Evolutionary conservation across 2,888 invertebrate genomes (phyloP), one percentile per base, ranked within the genome.

Genomic region (Corythucha ciliata): DNA sequence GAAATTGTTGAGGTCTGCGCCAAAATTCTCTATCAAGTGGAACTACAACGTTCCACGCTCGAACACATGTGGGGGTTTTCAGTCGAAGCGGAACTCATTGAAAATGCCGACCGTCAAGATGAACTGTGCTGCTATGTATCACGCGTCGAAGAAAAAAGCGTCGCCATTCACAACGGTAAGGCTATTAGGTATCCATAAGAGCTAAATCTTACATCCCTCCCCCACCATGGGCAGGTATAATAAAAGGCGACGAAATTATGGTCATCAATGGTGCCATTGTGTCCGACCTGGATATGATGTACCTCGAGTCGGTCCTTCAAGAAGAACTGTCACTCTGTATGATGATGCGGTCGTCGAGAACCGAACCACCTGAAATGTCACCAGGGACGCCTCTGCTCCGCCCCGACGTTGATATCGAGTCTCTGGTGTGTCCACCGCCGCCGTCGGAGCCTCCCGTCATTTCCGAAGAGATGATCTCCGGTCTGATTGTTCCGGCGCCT

Each of bases 251-350:
- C 73, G 96, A 96, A 76, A 93, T 96, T 70, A 90, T 96, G 84
- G 92, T 96, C 70, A 93, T 96, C 74, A 96, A 96, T 75, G 91
- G 93, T 60, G 92, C 93, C 64, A 90, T 94, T 70, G 93, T 96
- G 62, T 90, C 91, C 66, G 94, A 96, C 75, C 78, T 96, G 73
- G 96, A 96, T 78, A 96, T 96, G 94, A 94, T 96, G 88, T 94
- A 92, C 76, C 79, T 96, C 68, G 96, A 96, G 72, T 90, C 89
- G 67, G 88, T 94, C 58, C 77, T 96, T 62, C 93, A 93, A 71
- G 93, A 94, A 70, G 92, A 92, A 67, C 79, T 88, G 58, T 83
- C 88, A 41, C 78, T 96, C 57, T 90, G 90, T 74, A 89, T 96
- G 83, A 94, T 94, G 85, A 90, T 96, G 83, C 80, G 94, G 61